Conservation (phyloP, 2,888 invertebrate genomes). For the Drosophila aldrichi region DNA sequence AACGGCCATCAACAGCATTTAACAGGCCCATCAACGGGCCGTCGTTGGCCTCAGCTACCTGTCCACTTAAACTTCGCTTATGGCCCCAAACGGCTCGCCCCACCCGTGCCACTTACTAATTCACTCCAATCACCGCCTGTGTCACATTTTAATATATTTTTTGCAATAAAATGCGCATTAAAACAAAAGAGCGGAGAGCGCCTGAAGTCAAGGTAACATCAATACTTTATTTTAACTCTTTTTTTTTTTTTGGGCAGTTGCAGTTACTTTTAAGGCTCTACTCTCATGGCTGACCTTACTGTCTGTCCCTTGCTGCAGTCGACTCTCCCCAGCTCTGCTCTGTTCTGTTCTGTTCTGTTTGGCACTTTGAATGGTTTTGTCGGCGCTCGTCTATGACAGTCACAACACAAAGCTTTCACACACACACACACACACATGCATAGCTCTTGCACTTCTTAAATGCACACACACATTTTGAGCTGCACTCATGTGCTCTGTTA, state of each 20-base stretch:
- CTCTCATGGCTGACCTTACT: conserved; percentile 22
- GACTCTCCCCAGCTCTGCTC: conserved; percentile 38
- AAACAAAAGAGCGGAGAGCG: conserved; percentile 32
- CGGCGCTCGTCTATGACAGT: conserved; percentile 52
- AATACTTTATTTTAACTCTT: not conserved
- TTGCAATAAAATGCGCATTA: conserved; percentile 61
- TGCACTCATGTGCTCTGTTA: conserved; percentile 46
- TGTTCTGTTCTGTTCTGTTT: conserved; percentile 78
- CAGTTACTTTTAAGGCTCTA: not conserved
- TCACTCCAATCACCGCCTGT: conserved; percentile 68
- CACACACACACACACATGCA: conserved; percentile 1
- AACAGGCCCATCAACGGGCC: conserved; percentile 75
- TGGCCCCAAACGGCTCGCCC: not conserved
- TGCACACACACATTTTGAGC: conserved; percentile 37
- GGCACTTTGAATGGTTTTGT: conserved; percentile 66
- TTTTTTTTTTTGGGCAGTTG: conserved; percentile 8
- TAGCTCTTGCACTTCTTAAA: conserved; percentile 54
- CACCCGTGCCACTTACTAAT: conserved; percentile 29
- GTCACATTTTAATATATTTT: conserved; percentile 74
- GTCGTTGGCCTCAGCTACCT: conserved; percentile 43
- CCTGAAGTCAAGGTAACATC: conserved; percentile 19
- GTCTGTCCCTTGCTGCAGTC: conserved; percentile 3
- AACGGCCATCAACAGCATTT: conserved; percentile 76
- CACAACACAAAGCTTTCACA: conserved; percentile 45
- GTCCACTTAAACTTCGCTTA: conserved; percentile 12